phyloP scores from a whole-genome alignment of 2,113 vertebrate species.

The Octodon degus region DNA sequence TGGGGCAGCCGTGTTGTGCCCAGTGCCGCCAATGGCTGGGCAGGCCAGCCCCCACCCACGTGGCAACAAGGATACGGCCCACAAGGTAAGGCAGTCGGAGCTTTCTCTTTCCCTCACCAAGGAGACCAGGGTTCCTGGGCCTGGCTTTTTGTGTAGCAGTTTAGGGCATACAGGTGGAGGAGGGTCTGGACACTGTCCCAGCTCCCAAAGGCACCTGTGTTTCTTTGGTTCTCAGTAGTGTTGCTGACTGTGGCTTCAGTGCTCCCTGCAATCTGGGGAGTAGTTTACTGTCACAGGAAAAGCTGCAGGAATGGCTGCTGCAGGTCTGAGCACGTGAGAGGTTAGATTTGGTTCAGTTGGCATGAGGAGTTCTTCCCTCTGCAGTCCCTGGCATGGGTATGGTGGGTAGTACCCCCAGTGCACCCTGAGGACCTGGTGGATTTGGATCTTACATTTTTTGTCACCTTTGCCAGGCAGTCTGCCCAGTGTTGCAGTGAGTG shows the following conservation, averaged over 20 bases:
- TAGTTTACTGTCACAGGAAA: neutral
- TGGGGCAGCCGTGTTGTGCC: conserved; percentile 97
- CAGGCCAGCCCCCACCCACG: conserved; percentile 94
- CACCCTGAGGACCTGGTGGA: neutral
- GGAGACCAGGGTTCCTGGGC: neutral
- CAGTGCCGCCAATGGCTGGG: conserved; percentile 97
- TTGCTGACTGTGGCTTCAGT: neutral
- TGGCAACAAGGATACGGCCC: conserved; percentile 98
- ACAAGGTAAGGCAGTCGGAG: conserved; percentile 90
- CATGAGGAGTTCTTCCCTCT: neutral
- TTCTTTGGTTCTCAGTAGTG: neutral
- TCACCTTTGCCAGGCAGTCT: neutral
- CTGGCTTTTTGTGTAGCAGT: neutral
- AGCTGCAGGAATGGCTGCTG: neutral
- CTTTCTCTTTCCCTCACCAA: no score
- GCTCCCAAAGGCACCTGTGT: neutral
- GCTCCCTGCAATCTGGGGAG: neutral
- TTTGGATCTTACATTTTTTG: neutral
- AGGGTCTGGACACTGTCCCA: neutral
- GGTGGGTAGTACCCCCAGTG: neutral
- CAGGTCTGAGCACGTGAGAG: neutral
- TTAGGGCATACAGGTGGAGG: neutral
- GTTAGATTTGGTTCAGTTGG: neutral
- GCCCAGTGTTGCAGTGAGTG: neutral
- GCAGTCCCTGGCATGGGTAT: neutral